Conservation (phyloP, 2,888 invertebrate genomes). For the Petrolisthes cinctipes region DNA sequence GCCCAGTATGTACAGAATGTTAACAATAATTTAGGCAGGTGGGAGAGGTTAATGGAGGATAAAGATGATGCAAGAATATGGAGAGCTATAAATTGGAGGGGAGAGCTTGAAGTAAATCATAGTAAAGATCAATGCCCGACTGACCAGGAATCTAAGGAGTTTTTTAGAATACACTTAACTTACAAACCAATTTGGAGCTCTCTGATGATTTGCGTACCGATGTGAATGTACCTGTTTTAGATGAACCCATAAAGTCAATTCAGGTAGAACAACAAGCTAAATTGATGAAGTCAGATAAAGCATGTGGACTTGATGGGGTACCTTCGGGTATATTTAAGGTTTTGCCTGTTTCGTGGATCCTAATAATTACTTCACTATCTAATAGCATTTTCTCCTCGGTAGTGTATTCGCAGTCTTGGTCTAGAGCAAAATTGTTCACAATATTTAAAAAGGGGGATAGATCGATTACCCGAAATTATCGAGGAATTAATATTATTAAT, state of each 20-base stretch:
- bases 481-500: constrained; percentile 1
- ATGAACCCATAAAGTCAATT: background rate
- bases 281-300: constrained; percentile 10
- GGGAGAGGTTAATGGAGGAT: constrained; percentile 15
- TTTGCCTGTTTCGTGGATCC: too few species aligned
- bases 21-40: constrained; percentile 1
- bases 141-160: background rate
- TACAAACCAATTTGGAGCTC: constrained; percentile 13
- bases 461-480: background rate
- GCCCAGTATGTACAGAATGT: background rate
- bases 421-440: background rate
- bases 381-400: too few species aligned
- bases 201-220: background rate
- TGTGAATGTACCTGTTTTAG: background rate
- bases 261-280: constrained; percentile 16
- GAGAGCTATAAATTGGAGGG: constrained; percentile 9
- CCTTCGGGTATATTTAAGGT: background rate
- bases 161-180: constrained; percentile 1
- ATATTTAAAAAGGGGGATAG: constrained; percentile 12
- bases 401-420: background rate
- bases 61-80: constrained; percentile 5
- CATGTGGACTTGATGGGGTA: constrained; percentile 6
- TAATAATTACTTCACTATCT: too few species aligned
- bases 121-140: constrained; percentile 9
- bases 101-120: background rate